Percentiles rank a stretch among this genome's conserved stretches.
Evolutionary conservation across 1,140 invertebrate species (phyloP).

Genomic region (Euwallacea fornicatus): DNA sequence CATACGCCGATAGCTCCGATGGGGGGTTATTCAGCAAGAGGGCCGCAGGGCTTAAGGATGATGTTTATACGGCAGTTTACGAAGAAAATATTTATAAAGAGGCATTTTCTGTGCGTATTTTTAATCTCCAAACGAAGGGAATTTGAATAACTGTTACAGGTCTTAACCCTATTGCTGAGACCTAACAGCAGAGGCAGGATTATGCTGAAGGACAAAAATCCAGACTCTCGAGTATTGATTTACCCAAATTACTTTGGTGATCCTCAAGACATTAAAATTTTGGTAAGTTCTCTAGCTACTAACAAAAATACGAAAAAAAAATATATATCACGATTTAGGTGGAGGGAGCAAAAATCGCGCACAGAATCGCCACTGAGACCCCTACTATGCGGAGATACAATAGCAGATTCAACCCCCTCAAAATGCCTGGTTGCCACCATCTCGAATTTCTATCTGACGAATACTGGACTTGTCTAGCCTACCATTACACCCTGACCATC

Average conservation of each 20-base stretch:
- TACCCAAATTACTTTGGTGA: constrained; percentile 78
- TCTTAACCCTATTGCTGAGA: constrained; percentile 72
- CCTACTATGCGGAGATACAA: constrained; percentile 65
- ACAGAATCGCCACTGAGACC: constrained; percentile 63
- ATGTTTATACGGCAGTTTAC: constrained; percentile 67
- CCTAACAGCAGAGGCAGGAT: constrained; percentile 75
- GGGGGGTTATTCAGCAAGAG: constrained; percentile 71
- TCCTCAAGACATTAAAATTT: constrained; percentile 65
- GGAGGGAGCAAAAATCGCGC: constrained; percentile 71
- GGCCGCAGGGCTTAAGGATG: constrained; percentile 66
- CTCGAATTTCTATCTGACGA: constrained; percentile 62
- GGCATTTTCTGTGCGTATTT: constrained; percentile 57
- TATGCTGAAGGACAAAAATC: constrained; percentile 67
- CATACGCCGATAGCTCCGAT: constrained; percentile 72
- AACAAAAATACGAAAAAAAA: neutral
- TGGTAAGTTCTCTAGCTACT: constrained; percentile 54
- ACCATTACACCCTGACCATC: constrained; percentile 68
- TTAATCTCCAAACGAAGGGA: neutral
- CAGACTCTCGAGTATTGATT: constrained; percentile 71
- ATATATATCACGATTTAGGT: constrained; percentile 55
- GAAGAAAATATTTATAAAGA: constrained; percentile 69
- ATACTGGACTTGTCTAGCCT: constrained; percentile 71
- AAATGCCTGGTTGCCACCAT: constrained; percentile 63
- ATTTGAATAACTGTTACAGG: constrained; percentile 58
- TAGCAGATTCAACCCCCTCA: constrained; percentile 62